Evolutionary conservation across 2,888 invertebrate species (phyloP).

Genomic region (Caenorhabditis virilis): DNA sequence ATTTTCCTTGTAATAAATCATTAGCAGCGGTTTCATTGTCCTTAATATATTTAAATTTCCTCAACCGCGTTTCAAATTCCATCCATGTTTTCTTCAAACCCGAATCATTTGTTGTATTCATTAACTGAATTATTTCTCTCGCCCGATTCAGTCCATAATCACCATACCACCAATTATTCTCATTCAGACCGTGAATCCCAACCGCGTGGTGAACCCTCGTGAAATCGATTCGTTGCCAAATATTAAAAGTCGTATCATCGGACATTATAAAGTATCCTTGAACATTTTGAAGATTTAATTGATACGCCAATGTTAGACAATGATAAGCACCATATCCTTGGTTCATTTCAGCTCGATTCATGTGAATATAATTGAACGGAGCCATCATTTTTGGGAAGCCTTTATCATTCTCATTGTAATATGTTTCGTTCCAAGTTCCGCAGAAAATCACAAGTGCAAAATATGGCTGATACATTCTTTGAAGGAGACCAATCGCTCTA

Average conservation of each 20-base stretch:
- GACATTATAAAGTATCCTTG: slow-evolving; percentile 3
- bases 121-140: not conserved
- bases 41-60: slow-evolving; percentile 2
- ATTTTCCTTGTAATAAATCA: slow-evolving; percentile 3
- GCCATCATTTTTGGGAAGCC: no score
- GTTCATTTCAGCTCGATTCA: slow-evolving; percentile 24
- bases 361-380: no score
- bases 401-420: not conserved
- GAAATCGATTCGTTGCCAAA: no score
- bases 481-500: not conserved
- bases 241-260: slow-evolving; percentile 3
- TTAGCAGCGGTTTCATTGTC: slow-evolving; percentile 2
- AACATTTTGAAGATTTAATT: no score
- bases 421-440: no score
- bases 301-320: slow-evolving; percentile 1
- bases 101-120: not conserved
- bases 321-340: slow-evolving; percentile 2
- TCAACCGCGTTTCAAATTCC: not conserved
- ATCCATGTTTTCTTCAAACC: not conserved
- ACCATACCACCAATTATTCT: not conserved
- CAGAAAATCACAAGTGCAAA: no score
- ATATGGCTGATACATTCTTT: no score
- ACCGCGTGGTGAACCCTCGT: slow-evolving; percentile 1
- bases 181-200: not conserved
- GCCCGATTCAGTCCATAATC: not conserved